Evolutionary conservation across 2,113 vertebrate species (phyloP), one percentile per base, ranked within the genome.

Genomic region (Notarius quadriscutis): DNA sequence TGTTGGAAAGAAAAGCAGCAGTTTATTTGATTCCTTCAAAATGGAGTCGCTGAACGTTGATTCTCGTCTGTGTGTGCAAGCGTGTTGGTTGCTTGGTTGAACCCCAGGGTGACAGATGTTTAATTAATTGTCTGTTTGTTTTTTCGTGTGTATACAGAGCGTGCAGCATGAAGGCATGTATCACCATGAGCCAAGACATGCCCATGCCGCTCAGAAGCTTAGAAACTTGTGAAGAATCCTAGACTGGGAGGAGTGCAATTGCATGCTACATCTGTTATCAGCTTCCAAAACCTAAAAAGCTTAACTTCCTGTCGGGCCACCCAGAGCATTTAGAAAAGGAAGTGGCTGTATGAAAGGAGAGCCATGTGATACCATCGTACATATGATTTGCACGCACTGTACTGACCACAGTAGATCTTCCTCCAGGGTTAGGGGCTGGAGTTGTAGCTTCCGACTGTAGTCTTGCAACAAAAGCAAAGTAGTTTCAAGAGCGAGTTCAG

Each of bases 221-320:
- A 25, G 51, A 55, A 81, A 67, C 41, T 71, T 87, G 12, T 55
- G 62, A 48, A 81, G 51, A 51, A 41, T 86, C 86, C 75, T 53
- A 12, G 84, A 89, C 89, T 91, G 79, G 86, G 91, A 87, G 92
- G n/a, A 48, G 84, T 84, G 27, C 71, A 89, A 91, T 79, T 79
- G n/a, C 67, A 57, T 7, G 27, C 84, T 89, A 81, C 72, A 81
- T 63, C 71, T 77, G 80, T 69, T 91, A 94, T 95, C 94, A 72
- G 91, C 87, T 86, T 78, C 90, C 91, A 89, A 27, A 80, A 7
- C 20, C 53, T 30, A 22, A 55, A 55, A 87, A 91, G 90, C 92
- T 91, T 86, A 74, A 91, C 94, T 93, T 94, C 94, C 94, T 95
- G 90, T 8, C 87, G 87, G 89, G 90, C 53, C 27, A 89, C 89